phyloP scores from a whole-genome alignment of 2,113 vertebrate species.

The Peromyscus polionotus region DNA sequence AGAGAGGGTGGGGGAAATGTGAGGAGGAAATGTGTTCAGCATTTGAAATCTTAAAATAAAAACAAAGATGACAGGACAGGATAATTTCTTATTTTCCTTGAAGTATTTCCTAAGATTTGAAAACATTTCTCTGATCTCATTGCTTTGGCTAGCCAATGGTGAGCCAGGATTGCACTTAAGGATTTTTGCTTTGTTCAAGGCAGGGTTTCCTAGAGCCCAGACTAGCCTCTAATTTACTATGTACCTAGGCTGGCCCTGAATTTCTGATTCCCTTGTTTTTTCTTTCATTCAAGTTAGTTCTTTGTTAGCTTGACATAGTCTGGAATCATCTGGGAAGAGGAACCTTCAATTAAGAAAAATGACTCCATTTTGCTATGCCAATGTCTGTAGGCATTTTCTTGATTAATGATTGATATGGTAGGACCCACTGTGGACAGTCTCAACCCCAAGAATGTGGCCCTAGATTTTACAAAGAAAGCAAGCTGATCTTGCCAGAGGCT shows the following conservation, averaged over 20 bases:
- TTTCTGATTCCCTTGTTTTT: neutral
- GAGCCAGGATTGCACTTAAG: neutral
- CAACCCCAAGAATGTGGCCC: neutral
- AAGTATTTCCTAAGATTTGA: neutral
- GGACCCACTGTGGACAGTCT: neutral
- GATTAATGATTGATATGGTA: neutral
- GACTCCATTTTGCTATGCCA: neutral
- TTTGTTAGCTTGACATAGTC: neutral
- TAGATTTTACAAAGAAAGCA: neutral
- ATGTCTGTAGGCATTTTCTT: neutral
- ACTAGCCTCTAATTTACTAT: neutral
- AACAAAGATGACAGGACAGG: neutral
- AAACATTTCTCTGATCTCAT: neutral
- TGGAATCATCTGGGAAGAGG: neutral
- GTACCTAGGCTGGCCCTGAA: neutral
- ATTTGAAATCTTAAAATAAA: neutral
- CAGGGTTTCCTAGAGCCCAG: neutral
- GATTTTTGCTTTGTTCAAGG: neutral
- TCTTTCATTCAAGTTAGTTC: neutral
- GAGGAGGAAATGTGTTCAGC: neutral
- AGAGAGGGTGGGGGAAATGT: neutral
- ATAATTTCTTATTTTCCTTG: neutral
- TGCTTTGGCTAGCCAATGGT: neutral
- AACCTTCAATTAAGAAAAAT: neutral
- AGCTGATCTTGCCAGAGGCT: no score